Evolutionary conservation across 2,888 invertebrate genomes (phyloP).

Genomic region (Sisyra nigra): DNA sequence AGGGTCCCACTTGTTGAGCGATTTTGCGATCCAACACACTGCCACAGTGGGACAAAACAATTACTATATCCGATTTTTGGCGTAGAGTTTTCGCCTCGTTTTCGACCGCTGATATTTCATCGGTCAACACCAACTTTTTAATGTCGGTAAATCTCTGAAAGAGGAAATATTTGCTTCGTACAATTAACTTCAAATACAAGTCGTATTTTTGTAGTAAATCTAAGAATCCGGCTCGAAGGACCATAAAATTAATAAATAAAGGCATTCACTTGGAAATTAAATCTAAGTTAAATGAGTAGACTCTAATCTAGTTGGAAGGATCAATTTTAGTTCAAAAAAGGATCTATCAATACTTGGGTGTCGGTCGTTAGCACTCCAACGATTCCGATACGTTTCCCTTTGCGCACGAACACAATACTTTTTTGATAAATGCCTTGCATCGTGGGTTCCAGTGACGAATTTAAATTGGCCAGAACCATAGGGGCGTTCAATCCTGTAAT

Average conservation of each 20-base stretch:
- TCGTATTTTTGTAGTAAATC: no score
- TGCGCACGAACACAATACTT: constrained; percentile 43
- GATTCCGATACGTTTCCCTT: constrained; percentile 53
- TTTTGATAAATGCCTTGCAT: constrained; percentile 43
- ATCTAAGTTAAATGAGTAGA: no score
- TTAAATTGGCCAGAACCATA: constrained; percentile 61
- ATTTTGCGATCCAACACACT: constrained; percentile 48
- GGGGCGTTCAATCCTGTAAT: constrained; percentile 43
- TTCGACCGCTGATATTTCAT: constrained; percentile 49
- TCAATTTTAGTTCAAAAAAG: no score
- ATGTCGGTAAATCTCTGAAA: constrained; percentile 46
- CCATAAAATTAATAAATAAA: no score
- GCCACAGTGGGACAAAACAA: constrained; percentile 73
- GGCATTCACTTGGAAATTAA: no score
- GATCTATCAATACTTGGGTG: neutral
- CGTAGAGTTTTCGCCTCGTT: constrained; percentile 42
- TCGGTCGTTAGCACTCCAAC: constrained; percentile 41
- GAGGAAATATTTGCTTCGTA: no score
- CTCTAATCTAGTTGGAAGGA: no score
- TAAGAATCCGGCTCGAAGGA: no score
- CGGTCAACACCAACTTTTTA: constrained; percentile 45
- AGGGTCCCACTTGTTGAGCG: constrained; percentile 43
- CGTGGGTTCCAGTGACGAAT: constrained; percentile 46
- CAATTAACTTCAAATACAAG: no score
- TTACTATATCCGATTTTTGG: constrained; percentile 56